Evolutionary conservation across 1,140 invertebrate species (phyloP), one percentile per base, ranked within the genome.

Genomic region (Ips typographus): DNA sequence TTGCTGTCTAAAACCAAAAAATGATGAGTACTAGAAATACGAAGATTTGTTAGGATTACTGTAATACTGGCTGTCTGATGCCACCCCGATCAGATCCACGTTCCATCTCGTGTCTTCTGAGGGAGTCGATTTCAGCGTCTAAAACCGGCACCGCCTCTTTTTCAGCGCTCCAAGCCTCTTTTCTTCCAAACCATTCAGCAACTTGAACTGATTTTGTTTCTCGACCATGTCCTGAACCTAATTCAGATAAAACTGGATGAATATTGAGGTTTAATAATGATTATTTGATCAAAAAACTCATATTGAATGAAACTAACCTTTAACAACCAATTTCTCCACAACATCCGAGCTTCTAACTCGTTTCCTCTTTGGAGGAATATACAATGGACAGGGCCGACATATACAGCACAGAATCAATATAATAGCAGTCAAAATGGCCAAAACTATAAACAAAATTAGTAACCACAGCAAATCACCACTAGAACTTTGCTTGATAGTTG

Each of bases 301-400:
- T 36, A 49, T 55, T 43, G 2, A 58, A 57, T 2, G 44, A 58
- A 58, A 2, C 6, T 22, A 55, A 70, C 68, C 68, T 55, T 64
- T 68, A 40, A 74, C 57, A 42, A 74, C 58, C 22, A 73, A 41
- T 56, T 75, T 76, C 49, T 73, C 68, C 2, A 76, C 72, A 41
- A 76, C 68, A 40, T 65, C 76, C 64, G 67, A 77, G 69, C 56
- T 75, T 6, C 40, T 53, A 71, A 59, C 68, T 74, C 73, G 68
- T 55, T 73, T 44, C 62, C 73, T 64, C 83, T 88, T 88, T n/a
- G 90, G 86, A 56, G 88, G 87, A 81, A 89, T 88, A 73, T 93
- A 93, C 59, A 92, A 85, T 2, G 91, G 91, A 81, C 93, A 94
- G 71, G 88, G 88, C 72, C 89, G 87, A 77, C 91, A 93, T 62